Conservation (phyloP, 2,888 invertebrate species). For the Blastobasis lacticolella region DNA sequence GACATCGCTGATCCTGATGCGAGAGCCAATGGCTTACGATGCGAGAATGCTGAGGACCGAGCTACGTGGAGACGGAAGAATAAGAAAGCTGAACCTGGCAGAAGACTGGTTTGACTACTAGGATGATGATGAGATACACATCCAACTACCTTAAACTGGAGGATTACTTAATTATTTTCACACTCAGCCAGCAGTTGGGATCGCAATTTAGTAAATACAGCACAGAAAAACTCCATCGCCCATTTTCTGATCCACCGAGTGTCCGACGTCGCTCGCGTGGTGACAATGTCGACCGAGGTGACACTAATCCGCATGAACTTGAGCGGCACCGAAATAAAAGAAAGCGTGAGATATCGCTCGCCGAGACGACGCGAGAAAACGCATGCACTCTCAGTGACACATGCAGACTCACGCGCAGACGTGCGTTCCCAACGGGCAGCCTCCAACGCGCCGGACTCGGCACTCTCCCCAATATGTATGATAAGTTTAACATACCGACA, state of each 20-base stretch:
- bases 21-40: too few species aligned
- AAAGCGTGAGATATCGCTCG: slow-evolving; percentile 43
- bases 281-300: slow-evolving; percentile 33
- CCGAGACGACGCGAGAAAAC: slow-evolving; percentile 17
- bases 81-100: too few species aligned
- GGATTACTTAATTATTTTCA: slow-evolving; percentile 16
- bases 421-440: not conserved
- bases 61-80: too few species aligned
- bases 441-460: not conserved
- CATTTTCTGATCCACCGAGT: too few species aligned
- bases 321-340: slow-evolving; percentile 49
- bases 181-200: slow-evolving; percentile 18
- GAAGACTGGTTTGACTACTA: too few species aligned
- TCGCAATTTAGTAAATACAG: slow-evolving; percentile 12
- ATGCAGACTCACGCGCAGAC: slow-evolving; percentile 21
- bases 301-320: slow-evolving; percentile 40
- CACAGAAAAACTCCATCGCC: too few species aligned
- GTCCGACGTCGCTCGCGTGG: slow-evolving; percentile 24
- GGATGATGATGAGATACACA: too few species aligned
- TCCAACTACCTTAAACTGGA: too few species aligned
- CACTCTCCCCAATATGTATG: too few species aligned
- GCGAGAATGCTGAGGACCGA: too few species aligned
- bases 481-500: too few species aligned
- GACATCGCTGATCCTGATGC: too few species aligned
- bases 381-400: slow-evolving; percentile 19